Evolutionary conservation across 1,140 invertebrate species (phyloP), one percentile per base, ranked within the genome.

Genomic region (Trachelipus rathkii): DNA sequence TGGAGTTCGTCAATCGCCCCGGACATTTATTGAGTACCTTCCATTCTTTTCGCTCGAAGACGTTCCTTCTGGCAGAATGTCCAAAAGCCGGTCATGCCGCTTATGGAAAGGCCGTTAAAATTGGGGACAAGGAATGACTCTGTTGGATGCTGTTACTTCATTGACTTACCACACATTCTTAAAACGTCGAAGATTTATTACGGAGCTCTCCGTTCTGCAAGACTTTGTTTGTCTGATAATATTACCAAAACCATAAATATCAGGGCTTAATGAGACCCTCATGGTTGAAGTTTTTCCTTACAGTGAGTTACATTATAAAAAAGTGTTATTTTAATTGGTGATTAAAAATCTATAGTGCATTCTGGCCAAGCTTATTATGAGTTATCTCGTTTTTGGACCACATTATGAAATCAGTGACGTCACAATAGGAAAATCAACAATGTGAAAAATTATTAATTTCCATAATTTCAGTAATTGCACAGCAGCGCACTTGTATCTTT

Each of bases 81-180:
- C 89, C 92, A 23, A 95, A 94, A 87, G 92, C 90, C 2, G 92
- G 92, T 9, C 88, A 92, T 80, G 88, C 91, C 7, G 86, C 92
- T 0, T 95, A 95, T 83, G 88, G 88, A 0, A 87, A 89, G 60
- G 79, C 79, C 7, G 77, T 81, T 44, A 76, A 77, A n/a, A 71
- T 79, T 15, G 67, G 13, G 5, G 46, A 33, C 13, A 19, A 90
- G 76, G n/a, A 82, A 87, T 3, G 76, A 46, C 19, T 68, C 73
- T n/a, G 87, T 92, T 3, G 81, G 85, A 44, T 91, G 94, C 23
- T 90, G 90, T 0, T 91, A 93, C 84, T 94, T 95, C 80, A 95
- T n/a, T 96, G 94, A 90, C 93, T 0, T 98, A 94, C 84, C 95
- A 97, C 83, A 90, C 89, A 0, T 93, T 0, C 86, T 96, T 68